Percentiles rank a stretch among this genome's conserved stretches.
Evolutionary conservation across 2,888 invertebrate genomes (phyloP).

Genomic region (Rhodophaea formosa): DNA sequence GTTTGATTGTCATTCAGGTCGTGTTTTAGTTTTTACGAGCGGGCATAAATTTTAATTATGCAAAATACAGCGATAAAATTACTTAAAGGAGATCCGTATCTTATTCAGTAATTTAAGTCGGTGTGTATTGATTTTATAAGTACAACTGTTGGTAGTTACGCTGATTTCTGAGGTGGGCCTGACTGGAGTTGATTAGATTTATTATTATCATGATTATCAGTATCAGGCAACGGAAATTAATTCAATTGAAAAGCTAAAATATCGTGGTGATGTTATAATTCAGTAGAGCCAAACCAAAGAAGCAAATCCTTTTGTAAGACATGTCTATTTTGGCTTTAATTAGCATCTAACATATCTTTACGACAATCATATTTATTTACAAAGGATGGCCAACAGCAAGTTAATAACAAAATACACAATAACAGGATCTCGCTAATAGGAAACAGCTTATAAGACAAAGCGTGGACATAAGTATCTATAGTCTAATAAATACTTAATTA

Average conservation of each 20-base stretch:
- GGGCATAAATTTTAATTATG: conserved; percentile 7
- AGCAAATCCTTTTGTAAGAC: too few relatives aligned
- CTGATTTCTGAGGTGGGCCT: background rate
- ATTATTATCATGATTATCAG: background rate
- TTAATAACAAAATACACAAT: too few relatives aligned
- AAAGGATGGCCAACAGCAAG: too few relatives aligned
- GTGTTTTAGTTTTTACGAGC: background rate
- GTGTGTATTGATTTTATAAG: background rate
- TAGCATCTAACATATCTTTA: too few relatives aligned
- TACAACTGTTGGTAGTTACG: background rate
- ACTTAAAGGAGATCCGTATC: background rate
- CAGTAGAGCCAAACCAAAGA: too few relatives aligned
- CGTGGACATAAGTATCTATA: too few relatives aligned
- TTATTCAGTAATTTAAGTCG: background rate
- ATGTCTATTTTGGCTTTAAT: too few relatives aligned
- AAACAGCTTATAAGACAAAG: too few relatives aligned
- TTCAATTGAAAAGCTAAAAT: background rate
- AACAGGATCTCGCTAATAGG: too few relatives aligned
- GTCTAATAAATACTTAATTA: too few relatives aligned
- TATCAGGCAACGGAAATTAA: background rate
- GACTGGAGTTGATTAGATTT: background rate
- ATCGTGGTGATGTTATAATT: too few relatives aligned
- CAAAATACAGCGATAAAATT: conserved; percentile 6
- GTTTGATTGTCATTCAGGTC: background rate
- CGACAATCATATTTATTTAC: too few relatives aligned